Evolutionary conservation across 1,140 invertebrate genomes (phyloP).

Genomic region (Scaptomyza montana): DNA sequence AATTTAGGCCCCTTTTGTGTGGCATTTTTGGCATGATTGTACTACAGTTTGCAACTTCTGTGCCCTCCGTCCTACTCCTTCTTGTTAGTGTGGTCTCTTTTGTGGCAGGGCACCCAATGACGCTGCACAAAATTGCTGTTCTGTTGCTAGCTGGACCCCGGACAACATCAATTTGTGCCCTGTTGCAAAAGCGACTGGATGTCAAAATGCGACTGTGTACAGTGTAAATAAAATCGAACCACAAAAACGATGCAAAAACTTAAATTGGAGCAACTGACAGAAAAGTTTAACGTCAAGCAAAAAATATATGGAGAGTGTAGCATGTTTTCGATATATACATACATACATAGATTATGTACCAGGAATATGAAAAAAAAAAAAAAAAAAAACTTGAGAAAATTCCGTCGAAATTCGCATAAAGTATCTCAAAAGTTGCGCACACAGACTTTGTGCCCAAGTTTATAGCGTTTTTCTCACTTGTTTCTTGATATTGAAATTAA

Average conservation of each 20-base stretch:
- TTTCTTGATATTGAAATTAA: slow-evolving; percentile 69
- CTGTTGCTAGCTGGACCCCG: slow-evolving; percentile 2
- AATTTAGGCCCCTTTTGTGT: slow-evolving; percentile 61
- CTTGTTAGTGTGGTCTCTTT: slow-evolving; percentile 8
- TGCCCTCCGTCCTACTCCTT: not conserved
- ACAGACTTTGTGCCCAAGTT: slow-evolving; percentile 15
- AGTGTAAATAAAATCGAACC: slow-evolving; percentile 47
- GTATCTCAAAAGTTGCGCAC: slow-evolving; percentile 15
- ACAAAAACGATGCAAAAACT: slow-evolving; percentile 44
- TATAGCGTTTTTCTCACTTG: slow-evolving; percentile 34
- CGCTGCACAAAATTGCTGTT: slow-evolving; percentile 55
- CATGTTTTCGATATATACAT: not conserved
- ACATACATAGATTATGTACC: not conserved
- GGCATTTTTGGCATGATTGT: slow-evolving; percentile 59
- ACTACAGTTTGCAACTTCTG: slow-evolving; percentile 64
- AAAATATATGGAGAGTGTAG: too few relatives aligned
- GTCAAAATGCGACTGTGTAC: slow-evolving; percentile 49
- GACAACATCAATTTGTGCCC: slow-evolving; percentile 16
- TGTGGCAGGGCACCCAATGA: slow-evolving; percentile 58
- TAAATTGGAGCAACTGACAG: slow-evolving; percentile 59
- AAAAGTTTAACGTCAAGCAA: slow-evolving; percentile 28
- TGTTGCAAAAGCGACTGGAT: slow-evolving; percentile 14
- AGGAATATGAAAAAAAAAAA: too few relatives aligned
- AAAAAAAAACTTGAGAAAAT: not conserved
- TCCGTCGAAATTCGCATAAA: slow-evolving; percentile 37